These are phyloP conservation scores for Numenius phaeopus DNA, from an alignment of 2,797 vertebrate genomes.

Conservation along the genomic window DNA sequence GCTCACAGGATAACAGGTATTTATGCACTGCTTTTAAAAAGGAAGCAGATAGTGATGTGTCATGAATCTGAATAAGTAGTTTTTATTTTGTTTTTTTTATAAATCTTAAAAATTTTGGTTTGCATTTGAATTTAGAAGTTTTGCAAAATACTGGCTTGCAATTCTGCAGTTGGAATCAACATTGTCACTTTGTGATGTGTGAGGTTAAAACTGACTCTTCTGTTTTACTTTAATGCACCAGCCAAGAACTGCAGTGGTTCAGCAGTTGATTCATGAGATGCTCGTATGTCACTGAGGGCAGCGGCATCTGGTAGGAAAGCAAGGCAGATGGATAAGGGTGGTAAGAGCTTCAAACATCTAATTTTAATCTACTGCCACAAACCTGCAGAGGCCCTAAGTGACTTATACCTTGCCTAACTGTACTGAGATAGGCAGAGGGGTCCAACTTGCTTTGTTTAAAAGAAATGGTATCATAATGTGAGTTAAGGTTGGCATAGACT, in stretches of 20 bases:
- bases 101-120: not conserved
- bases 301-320: not conserved
- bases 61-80: not conserved
- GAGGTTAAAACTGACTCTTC: not conserved
- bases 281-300: not conserved
- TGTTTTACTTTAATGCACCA: not conserved
- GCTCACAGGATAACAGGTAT: constrained; percentile 60
- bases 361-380: not conserved
- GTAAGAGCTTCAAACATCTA: not conserved
- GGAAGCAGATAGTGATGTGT: not conserved
- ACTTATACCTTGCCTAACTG: not conserved
- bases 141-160: not conserved
- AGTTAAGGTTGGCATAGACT: not conserved
- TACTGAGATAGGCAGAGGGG: not conserved
- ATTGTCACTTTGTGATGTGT: not conserved
- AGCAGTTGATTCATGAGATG: not conserved
- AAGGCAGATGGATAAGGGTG: not conserved
- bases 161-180: not conserved
- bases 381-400: not conserved
- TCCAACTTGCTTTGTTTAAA: not conserved
- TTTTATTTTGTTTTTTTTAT: not conserved
- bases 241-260: not conserved
- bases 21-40: constrained; percentile 65
- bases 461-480: not conserved
- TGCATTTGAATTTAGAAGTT: not conserved